Base-by-base conservation (phyloP, 1,140 invertebrate species). In the Zeugodacus cucurbitae region DNA sequence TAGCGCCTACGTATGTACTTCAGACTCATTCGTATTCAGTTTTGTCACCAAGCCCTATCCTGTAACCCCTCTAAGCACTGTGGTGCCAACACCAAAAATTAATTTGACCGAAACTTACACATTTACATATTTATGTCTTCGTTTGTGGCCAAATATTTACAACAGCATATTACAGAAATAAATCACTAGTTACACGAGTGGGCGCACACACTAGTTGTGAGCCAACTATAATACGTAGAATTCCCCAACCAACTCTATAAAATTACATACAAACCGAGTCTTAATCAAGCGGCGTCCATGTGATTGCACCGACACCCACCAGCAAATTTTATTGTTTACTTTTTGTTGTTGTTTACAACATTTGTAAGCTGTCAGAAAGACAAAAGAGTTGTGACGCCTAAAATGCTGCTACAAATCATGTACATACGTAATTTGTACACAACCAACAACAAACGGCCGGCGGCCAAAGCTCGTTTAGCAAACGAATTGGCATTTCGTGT, bases 391-490 rank as follows among this genome's bases (percentile, higher is more conserved):
- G 32, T 74, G 67, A 41, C 67, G 67, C 67, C 67, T 74, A 74
- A 41, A 74, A 74, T 74, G 67, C 67, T 74, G 67, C 67, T 74
- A 37, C 34, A 74, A 74, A 74, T 74, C 67, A 37, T 74, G 67
- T 37, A 74, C 67, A 74, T 74, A 74, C 20, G 67, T 41, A 37
- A 74, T 74, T 74, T 74, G 34, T 74, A 74, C 34, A n/a, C n/a
- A n/a, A n/a, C n/a, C n/a, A n/a, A n/a, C n/a, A 37, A 37, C 34
- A 74, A 74, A 74, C 32, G 34, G 48, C 67, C 32, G 34, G 20
- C 67, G 5, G 67, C 6, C 67, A 74, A 34, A 74, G 67, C 32
- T 74, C 67, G 67, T 74, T 74, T 22, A 41, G 67, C 34, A 37
- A 74, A 74, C 67, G 67, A 74, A 74, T 74, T 41, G 34, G 67